These are phyloP conservation scores for Drosophila robusta DNA, from an alignment of 2,888 invertebrate species.

Conservation along the genomic window DNA sequence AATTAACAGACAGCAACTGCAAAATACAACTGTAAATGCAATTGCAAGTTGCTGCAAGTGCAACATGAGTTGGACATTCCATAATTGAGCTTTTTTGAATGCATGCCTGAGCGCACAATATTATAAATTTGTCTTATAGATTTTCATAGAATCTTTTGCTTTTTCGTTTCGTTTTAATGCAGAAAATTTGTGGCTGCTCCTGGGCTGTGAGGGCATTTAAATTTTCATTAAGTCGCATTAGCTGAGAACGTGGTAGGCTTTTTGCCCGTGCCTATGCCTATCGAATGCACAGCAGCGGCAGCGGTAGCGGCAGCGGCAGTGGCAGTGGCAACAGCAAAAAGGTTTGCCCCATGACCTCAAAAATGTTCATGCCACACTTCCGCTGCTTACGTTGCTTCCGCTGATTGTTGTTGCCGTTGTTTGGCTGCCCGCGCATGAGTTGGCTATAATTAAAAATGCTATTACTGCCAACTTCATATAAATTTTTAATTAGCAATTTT, in stretches of 20 bases:
- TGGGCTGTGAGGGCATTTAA: conserved; percentile 38
- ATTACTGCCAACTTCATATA: conserved; percentile 84
- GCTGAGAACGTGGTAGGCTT: conserved; percentile 32
- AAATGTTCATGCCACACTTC: conserved; percentile 78
- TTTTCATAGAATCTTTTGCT: conserved; percentile 18
- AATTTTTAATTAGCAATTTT: conserved; percentile 85
- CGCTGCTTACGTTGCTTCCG: conserved; percentile 58
- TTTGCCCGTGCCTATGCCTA: conserved; percentile 28
- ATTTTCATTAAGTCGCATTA: conserved; percentile 58
- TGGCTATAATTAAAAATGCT: conserved; percentile 84
- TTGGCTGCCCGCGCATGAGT: conserved; percentile 72
- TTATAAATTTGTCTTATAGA: conserved; percentile 3
- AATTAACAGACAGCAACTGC: conserved; percentile 40
- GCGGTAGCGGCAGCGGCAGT: conserved; percentile 31
- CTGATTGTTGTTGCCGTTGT: conserved; percentile 50
- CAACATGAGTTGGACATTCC: conserved; percentile 1
- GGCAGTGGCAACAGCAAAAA: conserved; percentile 58
- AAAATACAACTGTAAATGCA: conserved; percentile 4
- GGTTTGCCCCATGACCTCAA: conserved; percentile 72
- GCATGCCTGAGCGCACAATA: conserved; percentile 12
- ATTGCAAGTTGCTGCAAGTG: conserved; percentile 5
- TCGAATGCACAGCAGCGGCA: conserved; percentile 32
- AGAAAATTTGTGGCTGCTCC: conserved; percentile 9
- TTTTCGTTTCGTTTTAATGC: conserved; percentile 19
- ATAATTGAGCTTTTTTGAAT: background rate